These are phyloP conservation scores for Takifugu bimaculatus DNA, from an alignment of 2,113 vertebrate species.

Conservation along the genomic window DNA sequence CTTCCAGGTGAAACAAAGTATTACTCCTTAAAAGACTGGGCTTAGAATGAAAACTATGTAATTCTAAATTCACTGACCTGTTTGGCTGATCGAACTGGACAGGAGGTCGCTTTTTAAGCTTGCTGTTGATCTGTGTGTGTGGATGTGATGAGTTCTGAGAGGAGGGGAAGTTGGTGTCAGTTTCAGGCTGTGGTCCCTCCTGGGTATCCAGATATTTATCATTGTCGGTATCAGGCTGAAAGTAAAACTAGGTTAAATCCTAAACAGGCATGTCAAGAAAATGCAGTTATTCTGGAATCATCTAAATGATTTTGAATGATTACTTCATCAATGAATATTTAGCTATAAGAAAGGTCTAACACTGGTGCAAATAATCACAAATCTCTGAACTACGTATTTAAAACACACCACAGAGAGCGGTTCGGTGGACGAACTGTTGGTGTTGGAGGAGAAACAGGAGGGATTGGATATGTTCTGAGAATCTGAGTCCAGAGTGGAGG, in stretches of 20 bases:
- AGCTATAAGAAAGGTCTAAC: not conserved
- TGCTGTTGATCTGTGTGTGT: conserved; percentile 69
- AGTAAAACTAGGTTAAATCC: conserved; percentile 33
- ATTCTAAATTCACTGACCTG: conserved; percentile 74
- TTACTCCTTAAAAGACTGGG: no score
- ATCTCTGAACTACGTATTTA: not conserved
- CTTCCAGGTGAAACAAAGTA: no score
- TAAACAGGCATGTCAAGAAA: not conserved
- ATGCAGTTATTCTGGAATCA: not conserved
- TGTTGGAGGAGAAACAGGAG: conserved; percentile 25
- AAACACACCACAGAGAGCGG: conserved; percentile 47
- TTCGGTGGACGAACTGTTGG: conserved; percentile 27
- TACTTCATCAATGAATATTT: no score
- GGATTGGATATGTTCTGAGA: conserved; percentile 67
- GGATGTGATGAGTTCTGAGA: conserved; percentile 70
- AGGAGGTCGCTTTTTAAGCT: conserved; percentile 74
- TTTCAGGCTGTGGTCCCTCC: conserved; percentile 69
- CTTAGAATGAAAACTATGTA: not conserved
- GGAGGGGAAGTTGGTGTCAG: conserved; percentile 42
- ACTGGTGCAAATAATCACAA: not conserved
- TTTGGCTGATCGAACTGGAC: conserved; percentile 91
- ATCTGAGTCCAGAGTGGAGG: conserved; percentile 60
- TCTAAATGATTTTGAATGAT: no score
- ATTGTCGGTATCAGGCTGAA: conserved; percentile 77
- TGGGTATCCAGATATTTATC: conserved; percentile 82